Base-by-base conservation (phyloP, 2,113 vertebrate genomes). In the Todiramphus chloris region DNA sequence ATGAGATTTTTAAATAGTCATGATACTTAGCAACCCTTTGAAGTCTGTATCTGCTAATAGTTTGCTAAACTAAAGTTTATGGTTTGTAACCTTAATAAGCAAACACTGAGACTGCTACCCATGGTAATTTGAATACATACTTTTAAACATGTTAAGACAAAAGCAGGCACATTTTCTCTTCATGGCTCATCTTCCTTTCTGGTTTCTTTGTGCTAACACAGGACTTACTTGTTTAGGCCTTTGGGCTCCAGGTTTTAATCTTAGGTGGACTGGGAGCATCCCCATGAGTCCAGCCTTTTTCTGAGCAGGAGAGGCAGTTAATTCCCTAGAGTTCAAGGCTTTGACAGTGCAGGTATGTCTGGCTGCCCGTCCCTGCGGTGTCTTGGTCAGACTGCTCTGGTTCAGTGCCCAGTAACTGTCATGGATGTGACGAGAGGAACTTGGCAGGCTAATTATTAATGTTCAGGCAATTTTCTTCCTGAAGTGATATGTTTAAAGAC, bases 381-480 rank as follows among this genome's bases (percentile, higher is more conserved):
- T 76, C 70, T 78, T 41, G 30, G 25, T 83, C 0, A 0, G 33
- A 35, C 70, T 64, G 60, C 60, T 56, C 41, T 87, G 30, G 39
- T 82, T 70, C 74, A 64, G 56, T 84, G 94, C 84, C 66, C 43
- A 63, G 46, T 50, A 60, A 28, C 78, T 64, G 82, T 85, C 70
- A 50, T 2, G 59, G 73, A 20, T 72, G 70, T 33, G 72, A 5
- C 2, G 20, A 75, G 60, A 84, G 58, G 28, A 93, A 72, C 62
- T 94, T 79, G 87, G 74, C 74, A 82, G 51, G 39, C 43, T 79
- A 11, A 13, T 50, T 72, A 51, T 68, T 82, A 68, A 6, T 72
- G 46, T 79, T 93, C 46, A 81, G 48, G 27, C 66, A 87, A 25
- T 87, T 79, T 85, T 87, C 37, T 87, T 91, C 69, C 69, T 89